Evolutionary conservation across 1,140 invertebrate species (phyloP).

Genomic region (Diabrotica virgifera): DNA sequence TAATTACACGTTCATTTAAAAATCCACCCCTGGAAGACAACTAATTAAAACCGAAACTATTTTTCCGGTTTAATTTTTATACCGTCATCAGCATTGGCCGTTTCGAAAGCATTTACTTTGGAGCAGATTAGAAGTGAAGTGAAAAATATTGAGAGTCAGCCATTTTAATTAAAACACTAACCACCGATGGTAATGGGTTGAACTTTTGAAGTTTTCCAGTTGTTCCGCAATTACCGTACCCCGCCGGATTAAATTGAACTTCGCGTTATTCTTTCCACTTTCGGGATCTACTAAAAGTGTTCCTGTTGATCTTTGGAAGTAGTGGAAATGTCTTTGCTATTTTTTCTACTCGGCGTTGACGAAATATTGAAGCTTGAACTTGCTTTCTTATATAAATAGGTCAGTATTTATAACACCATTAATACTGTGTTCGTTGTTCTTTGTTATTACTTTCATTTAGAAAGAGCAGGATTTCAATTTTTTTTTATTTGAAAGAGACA

Average conservation of each 20-base stretch:
- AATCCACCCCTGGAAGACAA: too few species aligned
- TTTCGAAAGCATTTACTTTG: conserved; percentile 37
- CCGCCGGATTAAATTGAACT: conserved; percentile 4
- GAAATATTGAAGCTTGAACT: too few species aligned
- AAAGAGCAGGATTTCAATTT: too few species aligned
- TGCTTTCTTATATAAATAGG: too few species aligned
- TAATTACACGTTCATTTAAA: too few species aligned
- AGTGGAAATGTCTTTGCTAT: neutral
- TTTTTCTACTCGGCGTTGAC: too few species aligned
- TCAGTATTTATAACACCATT: too few species aligned
- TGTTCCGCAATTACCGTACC: conserved; percentile 11
- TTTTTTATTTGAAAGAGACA: too few species aligned
- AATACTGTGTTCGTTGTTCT: too few species aligned
- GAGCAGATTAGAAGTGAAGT: conserved; percentile 28
- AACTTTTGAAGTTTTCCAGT: conserved; percentile 16
- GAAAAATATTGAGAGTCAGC: conserved; percentile 44
- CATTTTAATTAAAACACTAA: conserved; percentile 44
- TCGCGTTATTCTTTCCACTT: conserved; percentile 8
- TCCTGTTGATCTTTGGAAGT: neutral
- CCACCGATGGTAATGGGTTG: conserved; percentile 20
- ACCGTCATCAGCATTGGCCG: neutral
- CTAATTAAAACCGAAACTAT: too few species aligned
- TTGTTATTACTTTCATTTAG: too few species aligned
- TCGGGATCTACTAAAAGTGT: neutral
- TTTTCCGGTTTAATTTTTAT: neutral